A percentile compares a stretch with the other conserved stretches of the same genome.
phyloP scores from a whole-genome alignment of 2,113 vertebrate species.

The Muntiacus reevesi region DNA sequence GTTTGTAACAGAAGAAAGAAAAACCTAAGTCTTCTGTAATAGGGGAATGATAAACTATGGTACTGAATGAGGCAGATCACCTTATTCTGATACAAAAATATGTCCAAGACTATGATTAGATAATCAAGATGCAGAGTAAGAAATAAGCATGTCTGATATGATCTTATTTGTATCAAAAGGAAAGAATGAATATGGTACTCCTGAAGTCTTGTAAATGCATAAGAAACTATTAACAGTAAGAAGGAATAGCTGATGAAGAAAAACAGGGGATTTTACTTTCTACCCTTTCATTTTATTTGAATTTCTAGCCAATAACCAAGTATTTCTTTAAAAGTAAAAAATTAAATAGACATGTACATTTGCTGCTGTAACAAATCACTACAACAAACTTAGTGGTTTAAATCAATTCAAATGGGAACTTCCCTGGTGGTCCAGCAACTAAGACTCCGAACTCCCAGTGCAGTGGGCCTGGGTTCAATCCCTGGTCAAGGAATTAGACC shows the following conservation, averaged over 20 bases:
- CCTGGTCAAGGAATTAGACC: background rate
- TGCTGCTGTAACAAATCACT: background rate
- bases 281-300: background rate
- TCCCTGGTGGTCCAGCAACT: background rate
- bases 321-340: slow-evolving; percentile 9
- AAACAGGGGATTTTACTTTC: background rate
- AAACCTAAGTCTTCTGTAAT: background rate
- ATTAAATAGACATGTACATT: background rate
- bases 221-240: background rate
- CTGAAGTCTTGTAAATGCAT: background rate
- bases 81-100: background rate
- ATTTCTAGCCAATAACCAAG: background rate
- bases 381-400: background rate
- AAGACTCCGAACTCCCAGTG: background rate
- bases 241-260: background rate
- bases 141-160: background rate
- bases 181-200: background rate
- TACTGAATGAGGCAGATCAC: background rate
- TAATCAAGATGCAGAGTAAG: background rate
- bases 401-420: background rate
- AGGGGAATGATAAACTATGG: background rate
- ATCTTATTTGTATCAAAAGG: background rate
- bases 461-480: background rate
- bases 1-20: background rate
- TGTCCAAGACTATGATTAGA: background rate